Base-by-base conservation (phyloP, 2,797 vertebrate genomes). In the Taenioides sp. region DNA sequence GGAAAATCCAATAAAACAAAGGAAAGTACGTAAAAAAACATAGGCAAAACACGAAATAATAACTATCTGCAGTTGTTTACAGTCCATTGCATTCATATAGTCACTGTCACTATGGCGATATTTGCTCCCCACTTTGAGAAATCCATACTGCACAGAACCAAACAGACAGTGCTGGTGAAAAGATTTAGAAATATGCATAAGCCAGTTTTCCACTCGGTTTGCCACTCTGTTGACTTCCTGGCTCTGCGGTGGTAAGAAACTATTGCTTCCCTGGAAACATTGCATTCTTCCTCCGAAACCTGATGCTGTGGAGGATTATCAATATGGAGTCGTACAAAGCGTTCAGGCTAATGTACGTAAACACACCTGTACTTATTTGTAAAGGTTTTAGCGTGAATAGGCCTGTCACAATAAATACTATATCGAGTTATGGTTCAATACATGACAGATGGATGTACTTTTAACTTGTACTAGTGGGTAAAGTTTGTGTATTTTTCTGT, bases 121-220 rank as follows among this genome's bases (percentile, higher is more conserved):
- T 28, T 14, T 4, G 43, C 43, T 47, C 17, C 10, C 25, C 5
- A 27, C 25, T 59, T 59, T 28, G 25, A 16, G 23, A 12, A 28
- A 28, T 25, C 22, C 55, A 58, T 18, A 59, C 10, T 28, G 16
- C 16, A 25, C 14, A 47, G 25, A 54, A 28, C 25, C 25, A 20
- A 66, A n/a, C 23, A 31, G 7, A 34, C 25, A n/a, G 49, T 31
- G 27, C 62, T 28, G 64, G 40, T 31, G 64, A 50, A 66, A 80
- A 65, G 67, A 74, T 11, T 77, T 72, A 73, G 63, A 84, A 78
- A 71, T 59, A 34, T 40, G n/a, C 59, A 72, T 75, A 52, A 70
- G 81, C 86, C 78, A 84, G 80, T 76, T 90, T 90, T 90, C 88
- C 89, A 79, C 82, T 88, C 75, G 79, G 68, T 87, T 87, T 77